A percentile compares a stretch with the other conserved stretches of the same genome.
Conservation (phyloP, 2,888 invertebrate species). For the Mellilla xanthometata region DNA sequence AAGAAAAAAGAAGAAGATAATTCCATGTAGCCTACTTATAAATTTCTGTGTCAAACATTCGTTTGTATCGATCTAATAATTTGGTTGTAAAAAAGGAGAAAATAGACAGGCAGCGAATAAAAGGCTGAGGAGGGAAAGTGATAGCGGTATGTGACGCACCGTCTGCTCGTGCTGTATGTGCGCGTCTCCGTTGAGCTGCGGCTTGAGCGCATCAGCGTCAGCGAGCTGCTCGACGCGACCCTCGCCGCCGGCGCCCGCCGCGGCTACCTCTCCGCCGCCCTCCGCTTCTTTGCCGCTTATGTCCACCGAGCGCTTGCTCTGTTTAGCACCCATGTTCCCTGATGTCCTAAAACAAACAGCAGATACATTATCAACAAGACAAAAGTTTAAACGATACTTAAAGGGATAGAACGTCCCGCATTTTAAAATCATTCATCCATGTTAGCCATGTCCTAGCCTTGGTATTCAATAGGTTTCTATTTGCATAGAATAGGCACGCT, state of each 20-base stretch:
- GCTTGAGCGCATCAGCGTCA: slow-evolving; percentile 87
- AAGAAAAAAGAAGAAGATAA: no score
- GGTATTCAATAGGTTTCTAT: slow-evolving; percentile 16
- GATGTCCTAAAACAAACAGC: slow-evolving; percentile 44
- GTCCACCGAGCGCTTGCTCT: slow-evolving; percentile 94
- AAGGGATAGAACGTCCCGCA: no score
- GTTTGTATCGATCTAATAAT: no score
- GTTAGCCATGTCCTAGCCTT: slow-evolving; percentile 7
- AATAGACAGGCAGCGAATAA: no score
- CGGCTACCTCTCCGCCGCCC: slow-evolving; percentile 83
- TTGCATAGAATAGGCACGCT: slow-evolving; percentile 14
- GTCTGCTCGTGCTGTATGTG: slow-evolving; percentile 80
- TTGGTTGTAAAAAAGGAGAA: no score
- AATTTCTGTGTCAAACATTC: no score
- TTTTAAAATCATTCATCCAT: slow-evolving; percentile 1
- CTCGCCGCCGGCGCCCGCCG: slow-evolving; percentile 83
- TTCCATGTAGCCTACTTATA: no score
- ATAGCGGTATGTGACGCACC: slow-evolving; percentile 63
- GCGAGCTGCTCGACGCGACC: slow-evolving; percentile 91
- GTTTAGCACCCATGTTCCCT: slow-evolving; percentile 90
- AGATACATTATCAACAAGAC: no score
- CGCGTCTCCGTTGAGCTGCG: slow-evolving; percentile 88
- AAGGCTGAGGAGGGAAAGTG: no score
- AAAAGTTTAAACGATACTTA: no score
- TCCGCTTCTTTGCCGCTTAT: slow-evolving; percentile 88